Evolutionary conservation across 2,797 vertebrate species (phyloP).

Genomic region (Hozukius guyotensis): DNA sequence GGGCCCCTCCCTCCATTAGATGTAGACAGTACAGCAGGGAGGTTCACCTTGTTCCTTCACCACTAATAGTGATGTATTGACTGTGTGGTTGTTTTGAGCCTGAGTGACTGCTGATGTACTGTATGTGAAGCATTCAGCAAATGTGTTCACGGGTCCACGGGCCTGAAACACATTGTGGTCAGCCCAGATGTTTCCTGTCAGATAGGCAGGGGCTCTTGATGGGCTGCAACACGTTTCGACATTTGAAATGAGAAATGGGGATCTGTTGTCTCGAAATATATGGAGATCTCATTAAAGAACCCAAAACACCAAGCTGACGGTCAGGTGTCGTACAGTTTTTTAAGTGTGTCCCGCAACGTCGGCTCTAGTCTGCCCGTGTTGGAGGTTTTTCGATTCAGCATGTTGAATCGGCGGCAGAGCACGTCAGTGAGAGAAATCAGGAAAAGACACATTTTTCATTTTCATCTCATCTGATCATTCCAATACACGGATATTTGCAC

Average conservation of each 20-base stretch:
- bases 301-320: too few relatives aligned
- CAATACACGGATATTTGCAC: too few relatives aligned
- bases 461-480: too few relatives aligned
- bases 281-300: too few relatives aligned
- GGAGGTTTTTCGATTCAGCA: too few relatives aligned
- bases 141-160: constrained; percentile 1
- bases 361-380: too few relatives aligned
- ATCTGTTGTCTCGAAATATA: neutral
- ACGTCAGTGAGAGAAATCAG: too few relatives aligned
- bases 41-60: neutral
- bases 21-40: neutral
- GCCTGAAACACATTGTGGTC: constrained; percentile 26
- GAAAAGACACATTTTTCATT: too few relatives aligned
- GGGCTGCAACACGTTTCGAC: neutral
- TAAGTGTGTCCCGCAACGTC: rapidly evolving
- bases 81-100: constrained; percentile 22
- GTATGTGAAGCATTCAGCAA: neutral
- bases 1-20: neutral
- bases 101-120: constrained; percentile 2
- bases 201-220: constrained; percentile 9
- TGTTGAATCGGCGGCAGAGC: too few relatives aligned
- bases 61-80: constrained; percentile 15
- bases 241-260: neutral
- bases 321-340: too few relatives aligned
- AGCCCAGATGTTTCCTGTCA: constrained; percentile 42